A percentile compares a stretch with the other conserved stretches of the same genome.
These are phyloP conservation scores for Chauna torquata DNA, from an alignment of 2,113 vertebrate genomes.

Conservation along the genomic window DNA sequence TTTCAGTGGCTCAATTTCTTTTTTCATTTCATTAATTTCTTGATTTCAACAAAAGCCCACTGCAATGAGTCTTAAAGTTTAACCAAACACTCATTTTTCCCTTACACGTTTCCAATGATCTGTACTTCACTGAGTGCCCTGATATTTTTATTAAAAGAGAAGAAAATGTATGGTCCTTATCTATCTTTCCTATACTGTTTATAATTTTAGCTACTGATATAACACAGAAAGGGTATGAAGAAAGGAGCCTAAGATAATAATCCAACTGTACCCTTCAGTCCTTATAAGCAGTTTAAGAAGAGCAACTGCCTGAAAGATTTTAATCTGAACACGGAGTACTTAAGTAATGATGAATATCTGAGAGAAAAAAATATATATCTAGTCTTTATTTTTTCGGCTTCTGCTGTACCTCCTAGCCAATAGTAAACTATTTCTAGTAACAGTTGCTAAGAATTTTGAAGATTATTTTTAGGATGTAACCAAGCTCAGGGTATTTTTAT, in stretches of 20 bases:
- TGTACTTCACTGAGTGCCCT: not conserved
- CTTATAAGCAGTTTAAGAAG: not conserved
- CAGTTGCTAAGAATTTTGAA: constrained; percentile 63
- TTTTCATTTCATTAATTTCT: not conserved
- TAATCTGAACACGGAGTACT: not conserved
- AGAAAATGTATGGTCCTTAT: not conserved
- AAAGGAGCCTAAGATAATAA: not conserved
- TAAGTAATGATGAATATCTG: not conserved
- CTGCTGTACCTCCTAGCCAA: constrained; percentile 21
- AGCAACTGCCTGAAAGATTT: not conserved
- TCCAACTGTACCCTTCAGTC: not conserved
- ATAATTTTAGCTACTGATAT: not conserved
- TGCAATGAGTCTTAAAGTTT: not conserved
- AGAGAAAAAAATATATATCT: not conserved
- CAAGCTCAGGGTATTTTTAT: constrained; percentile 56
- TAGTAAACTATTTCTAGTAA: constrained; percentile 66
- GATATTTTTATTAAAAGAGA: not conserved
- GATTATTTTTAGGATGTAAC: constrained; percentile 63
- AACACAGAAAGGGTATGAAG: not conserved
- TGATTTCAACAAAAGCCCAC: not conserved
- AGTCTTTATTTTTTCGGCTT: constrained; percentile 15
- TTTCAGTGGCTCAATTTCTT: not conserved
- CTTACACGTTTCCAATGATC: not conserved
- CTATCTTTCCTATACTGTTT: not conserved
- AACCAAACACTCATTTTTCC: not conserved